phyloP scores from a whole-genome alignment of 2,797 vertebrate species.

The Poecilia wingei region DNA sequence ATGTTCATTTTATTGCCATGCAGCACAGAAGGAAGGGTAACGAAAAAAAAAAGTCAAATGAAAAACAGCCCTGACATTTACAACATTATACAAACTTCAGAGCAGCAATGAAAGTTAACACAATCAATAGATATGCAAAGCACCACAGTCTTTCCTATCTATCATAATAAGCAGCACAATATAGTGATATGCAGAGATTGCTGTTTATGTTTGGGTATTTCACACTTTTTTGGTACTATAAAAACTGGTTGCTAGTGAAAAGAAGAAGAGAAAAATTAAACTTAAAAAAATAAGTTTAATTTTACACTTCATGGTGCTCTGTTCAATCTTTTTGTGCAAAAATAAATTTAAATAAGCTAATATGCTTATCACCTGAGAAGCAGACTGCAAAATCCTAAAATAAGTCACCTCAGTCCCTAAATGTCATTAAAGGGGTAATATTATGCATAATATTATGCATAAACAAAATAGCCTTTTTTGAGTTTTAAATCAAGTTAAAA shows the following conservation, averaged over 20 bases:
- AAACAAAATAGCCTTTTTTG: too few relatives aligned
- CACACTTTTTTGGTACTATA: not conserved
- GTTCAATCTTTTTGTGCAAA: not conserved
- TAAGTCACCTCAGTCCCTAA: not conserved
- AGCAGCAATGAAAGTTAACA: constrained; percentile 48
- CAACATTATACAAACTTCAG: constrained; percentile 49
- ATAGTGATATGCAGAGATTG: not conserved
- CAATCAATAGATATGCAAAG: constrained; percentile 53
- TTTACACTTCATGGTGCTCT: not conserved
- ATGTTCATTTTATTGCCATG: constrained; percentile 54
- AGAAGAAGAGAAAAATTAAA: not conserved
- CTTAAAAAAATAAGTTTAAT: not conserved
- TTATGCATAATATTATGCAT: too few relatives aligned
- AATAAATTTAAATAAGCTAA: not conserved
- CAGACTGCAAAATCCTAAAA: not conserved
- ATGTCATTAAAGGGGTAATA: not conserved
- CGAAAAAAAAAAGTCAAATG: constrained; percentile 38
- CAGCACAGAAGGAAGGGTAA: constrained; percentile 20
- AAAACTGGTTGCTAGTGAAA: not conserved
- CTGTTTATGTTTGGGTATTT: not conserved
- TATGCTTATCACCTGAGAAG: too few relatives aligned
- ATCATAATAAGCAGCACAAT: constrained; percentile 25
- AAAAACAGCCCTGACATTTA: constrained; percentile 61
- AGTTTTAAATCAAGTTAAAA: too few relatives aligned
- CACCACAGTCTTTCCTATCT: constrained; percentile 21